phyloP scores from a whole-genome alignment of 2,888 invertebrate genomes.

The Chrysolina oricalcia region DNA sequence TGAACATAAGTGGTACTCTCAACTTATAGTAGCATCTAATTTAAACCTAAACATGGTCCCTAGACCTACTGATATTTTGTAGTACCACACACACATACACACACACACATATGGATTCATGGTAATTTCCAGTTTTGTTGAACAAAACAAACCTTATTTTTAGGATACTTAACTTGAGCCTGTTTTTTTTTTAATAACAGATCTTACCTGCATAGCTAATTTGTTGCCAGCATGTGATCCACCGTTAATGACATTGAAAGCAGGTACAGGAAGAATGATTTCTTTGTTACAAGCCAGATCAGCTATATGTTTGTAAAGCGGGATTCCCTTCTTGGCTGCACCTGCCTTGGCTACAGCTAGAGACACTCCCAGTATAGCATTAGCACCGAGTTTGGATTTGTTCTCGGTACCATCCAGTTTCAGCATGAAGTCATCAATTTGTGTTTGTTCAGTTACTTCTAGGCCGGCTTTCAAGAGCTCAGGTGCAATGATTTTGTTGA shows the following conservation, averaged over 20 bases:
- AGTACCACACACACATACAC: too few relatives aligned
- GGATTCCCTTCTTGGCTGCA: conserved; percentile 93
- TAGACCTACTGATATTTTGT: too few relatives aligned
- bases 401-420: conserved; percentile 97
- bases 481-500: conserved; percentile 87
- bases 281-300: conserved; percentile 93
- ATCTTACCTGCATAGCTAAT: conserved; percentile 86
- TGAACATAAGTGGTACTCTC: too few relatives aligned
- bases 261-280: conserved; percentile 96
- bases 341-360: conserved; percentile 98
- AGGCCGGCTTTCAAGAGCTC: conserved; percentile 85
- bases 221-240: conserved; percentile 99
- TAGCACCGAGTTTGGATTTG: conserved; percentile 96
- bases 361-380: conserved; percentile 97
- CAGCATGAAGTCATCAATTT: conserved; percentile 91
- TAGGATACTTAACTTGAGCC: too few relatives aligned
- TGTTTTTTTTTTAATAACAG: conserved; percentile 71
- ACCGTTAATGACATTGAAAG: conserved; percentile 99
- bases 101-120: too few relatives aligned
- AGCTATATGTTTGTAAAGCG: conserved; percentile 94
- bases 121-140: too few relatives aligned
- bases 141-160: too few relatives aligned
- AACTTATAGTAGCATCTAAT: too few relatives aligned
- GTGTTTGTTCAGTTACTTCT: conserved; percentile 92
- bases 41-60: too few relatives aligned